Conservation (phyloP, 2,797 vertebrate genomes). For the Graptemys geographica region DNA sequence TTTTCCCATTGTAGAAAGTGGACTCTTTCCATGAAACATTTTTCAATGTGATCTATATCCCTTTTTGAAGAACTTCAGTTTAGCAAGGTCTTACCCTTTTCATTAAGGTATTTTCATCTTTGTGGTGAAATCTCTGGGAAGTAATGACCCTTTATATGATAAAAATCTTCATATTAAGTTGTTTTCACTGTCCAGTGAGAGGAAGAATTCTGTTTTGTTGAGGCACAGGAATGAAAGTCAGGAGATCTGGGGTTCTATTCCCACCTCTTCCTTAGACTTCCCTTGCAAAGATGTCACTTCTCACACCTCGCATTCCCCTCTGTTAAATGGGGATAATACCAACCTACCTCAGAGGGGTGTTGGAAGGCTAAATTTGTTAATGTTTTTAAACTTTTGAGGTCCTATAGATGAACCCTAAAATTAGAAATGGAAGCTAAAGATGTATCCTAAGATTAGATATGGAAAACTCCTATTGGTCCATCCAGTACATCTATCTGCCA, state of each 20-base stretch:
- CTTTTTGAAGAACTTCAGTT: neutral
- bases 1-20: neutral
- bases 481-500: neutral
- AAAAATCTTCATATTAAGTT: neutral
- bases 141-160: neutral
- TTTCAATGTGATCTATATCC: neutral
- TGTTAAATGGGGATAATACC: neutral
- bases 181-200: neutral
- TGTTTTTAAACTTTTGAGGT: neutral
- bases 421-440: neutral
- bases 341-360: neutral
- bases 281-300: neutral
- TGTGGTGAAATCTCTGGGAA: neutral
- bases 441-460: conserved; percentile 11
- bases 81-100: neutral
- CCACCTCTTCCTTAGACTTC: neutral
- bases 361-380: neutral
- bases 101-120: neutral
- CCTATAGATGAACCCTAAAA: conserved; percentile 1
- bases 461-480: neutral
- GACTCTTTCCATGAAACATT: neutral
- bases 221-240: neutral
- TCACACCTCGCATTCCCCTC: neutral
- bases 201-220: neutral
- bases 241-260: neutral